phyloP scores from a whole-genome alignment of 2,888 invertebrate species.

The Tachina fera region DNA sequence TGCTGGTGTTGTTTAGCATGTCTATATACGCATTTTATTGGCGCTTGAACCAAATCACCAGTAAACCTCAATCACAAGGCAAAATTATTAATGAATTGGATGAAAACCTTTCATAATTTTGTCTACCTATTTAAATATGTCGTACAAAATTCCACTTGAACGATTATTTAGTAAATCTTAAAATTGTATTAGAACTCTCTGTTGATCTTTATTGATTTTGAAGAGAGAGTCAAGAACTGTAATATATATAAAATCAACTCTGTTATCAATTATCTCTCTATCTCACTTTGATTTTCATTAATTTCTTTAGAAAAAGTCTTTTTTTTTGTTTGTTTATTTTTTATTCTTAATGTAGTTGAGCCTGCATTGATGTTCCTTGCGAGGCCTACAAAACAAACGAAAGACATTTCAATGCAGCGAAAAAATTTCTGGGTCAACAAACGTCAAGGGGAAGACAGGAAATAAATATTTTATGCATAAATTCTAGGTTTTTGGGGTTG shows the following conservation, averaged over 20 bases:
- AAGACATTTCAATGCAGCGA: slow-evolving; percentile 63
- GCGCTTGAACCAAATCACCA: no score
- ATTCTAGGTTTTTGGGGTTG: slow-evolving; percentile 71
- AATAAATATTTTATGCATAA: slow-evolving; percentile 68
- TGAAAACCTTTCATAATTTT: no score
- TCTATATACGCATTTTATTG: no score
- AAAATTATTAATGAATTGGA: no score
- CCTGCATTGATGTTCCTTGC: slow-evolving; percentile 44
- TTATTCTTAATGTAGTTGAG: slow-evolving; percentile 34
- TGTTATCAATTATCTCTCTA: slow-evolving; percentile 8
- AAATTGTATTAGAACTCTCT: no score
- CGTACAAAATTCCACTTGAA: no score
- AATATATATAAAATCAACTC: background rate
- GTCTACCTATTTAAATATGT: no score
- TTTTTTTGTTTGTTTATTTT: slow-evolving; percentile 15
- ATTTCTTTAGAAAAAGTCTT: slow-evolving; percentile 56
- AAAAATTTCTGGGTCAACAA: slow-evolving; percentile 64
- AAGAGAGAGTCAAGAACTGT: background rate
- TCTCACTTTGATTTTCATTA: slow-evolving; percentile 26
- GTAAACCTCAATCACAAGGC: no score
- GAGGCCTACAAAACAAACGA: slow-evolving; percentile 61
- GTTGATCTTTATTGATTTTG: background rate
- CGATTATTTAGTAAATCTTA: no score
- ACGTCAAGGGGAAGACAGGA: slow-evolving; percentile 59
- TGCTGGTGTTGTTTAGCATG: no score